Evolutionary conservation across 2,888 invertebrate genomes (phyloP), one percentile per base, ranked within the genome.

Genomic region (Oligia fasciuncula): DNA sequence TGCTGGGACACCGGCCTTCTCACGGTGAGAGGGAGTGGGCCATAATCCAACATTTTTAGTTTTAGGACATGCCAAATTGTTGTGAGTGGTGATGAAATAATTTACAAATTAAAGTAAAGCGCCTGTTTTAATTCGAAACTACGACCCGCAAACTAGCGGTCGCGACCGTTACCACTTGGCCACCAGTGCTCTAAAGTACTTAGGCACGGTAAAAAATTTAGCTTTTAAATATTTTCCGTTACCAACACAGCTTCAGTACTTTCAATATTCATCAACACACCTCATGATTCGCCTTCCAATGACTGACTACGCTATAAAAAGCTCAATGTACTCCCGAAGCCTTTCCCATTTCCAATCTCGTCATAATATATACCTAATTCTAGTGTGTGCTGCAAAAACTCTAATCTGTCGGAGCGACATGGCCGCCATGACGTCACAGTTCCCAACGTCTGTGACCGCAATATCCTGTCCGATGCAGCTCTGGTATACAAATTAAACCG

Each of bases 401-500:
- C 79, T 83, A 83, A 83, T 83, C 75, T 75, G 75, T 69, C 51
- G 57, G 29, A 77, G 67, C 54, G 73, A 68, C 86, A 75, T 77
- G 73, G 74, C 72, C 14, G 74, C 83, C 68, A 69, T 85, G 85
- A 86, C 75, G 86, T 89, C 86, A 87, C 79, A 62, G 77, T 70
- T 81, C 66, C 67, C 81, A 84, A 70, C 87, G 79, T 82, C 81
- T 82, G 81, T 75, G 76, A 88, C 89, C 89, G 87, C 89, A 89
- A 86, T 86, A 85, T 87, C 81, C 89, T 84, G 89, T 89, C 88
- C 88, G 70, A 85, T 83, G 86, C 89, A 89, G 88, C 81, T 80
- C 74, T 73, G 80, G 79, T 83, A 74, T 79, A 87, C 87, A 88
- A 87, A 87, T 87, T 87, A 87, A 85, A 86, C 87, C 79, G 81